These are phyloP conservation scores for Parochlus steinenii DNA, from an alignment of 2,888 invertebrate species.

Conservation along the genomic window DNA sequence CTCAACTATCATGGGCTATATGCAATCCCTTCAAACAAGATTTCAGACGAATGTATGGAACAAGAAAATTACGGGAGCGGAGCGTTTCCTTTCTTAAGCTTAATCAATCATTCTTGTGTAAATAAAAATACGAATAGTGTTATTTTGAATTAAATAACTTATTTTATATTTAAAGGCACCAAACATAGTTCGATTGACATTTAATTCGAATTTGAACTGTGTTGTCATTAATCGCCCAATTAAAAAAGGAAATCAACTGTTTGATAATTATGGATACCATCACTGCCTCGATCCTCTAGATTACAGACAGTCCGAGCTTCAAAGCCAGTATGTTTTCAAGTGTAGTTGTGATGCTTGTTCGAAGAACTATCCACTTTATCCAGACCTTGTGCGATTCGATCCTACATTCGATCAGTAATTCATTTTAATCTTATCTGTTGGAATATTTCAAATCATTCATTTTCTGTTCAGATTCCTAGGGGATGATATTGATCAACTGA, in stretches of 20 bases:
- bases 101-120: conserved; percentile 83
- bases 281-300: conserved; percentile 43
- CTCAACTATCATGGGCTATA: conserved; percentile 11
- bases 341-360: conserved; percentile 63
- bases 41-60: too few species aligned
- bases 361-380: conserved; percentile 47
- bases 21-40: background rate
- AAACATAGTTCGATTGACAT: conserved; percentile 51
- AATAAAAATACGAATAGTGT: too few species aligned
- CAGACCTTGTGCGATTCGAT: background rate
- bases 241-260: conserved; percentile 50
- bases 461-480: too few species aligned
- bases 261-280: conserved; percentile 69
- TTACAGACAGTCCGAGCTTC: conserved; percentile 41
- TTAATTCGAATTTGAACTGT: conserved; percentile 29
- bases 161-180: too few species aligned
- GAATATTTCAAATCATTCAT: too few species aligned
- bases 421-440: too few species aligned
- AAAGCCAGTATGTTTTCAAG: conserved; percentile 60
- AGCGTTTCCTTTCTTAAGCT: conserved; percentile 59
- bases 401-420: background rate
- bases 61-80: conserved; percentile 39
- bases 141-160: too few species aligned
- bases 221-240: conserved; percentile 46
- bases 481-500: background rate